Evolutionary conservation across 2,888 invertebrate species (phyloP), one percentile per base, ranked within the genome.

Genomic region (Euclidia mi): DNA sequence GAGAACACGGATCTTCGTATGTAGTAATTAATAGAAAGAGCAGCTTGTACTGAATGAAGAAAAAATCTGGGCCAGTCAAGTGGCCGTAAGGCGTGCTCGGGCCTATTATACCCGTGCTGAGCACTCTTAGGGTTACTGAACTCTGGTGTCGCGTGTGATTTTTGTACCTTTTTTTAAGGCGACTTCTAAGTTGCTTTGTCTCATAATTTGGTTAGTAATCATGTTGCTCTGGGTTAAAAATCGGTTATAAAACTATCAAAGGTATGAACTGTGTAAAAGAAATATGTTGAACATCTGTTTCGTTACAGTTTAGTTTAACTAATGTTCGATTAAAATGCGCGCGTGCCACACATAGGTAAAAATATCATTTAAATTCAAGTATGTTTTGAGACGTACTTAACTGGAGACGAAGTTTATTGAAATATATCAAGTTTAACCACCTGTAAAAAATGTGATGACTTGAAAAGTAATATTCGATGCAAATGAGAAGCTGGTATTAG

Each of bases 41-140:
- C 55, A 69, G 70, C 69, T 65, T 71, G 68, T 70, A 50, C 48
- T 68, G 71, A 74, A 71, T 71, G 72, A 69, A 65, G 67, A 70
- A 71, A 59, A 72, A 79, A 84, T 80, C 79, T 83, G 76, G 84
- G 79, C 62, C 84, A 56, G 72, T 82, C 75, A 72, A 84, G 84
- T 79, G 79, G 71, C 67, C 51, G 58, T 46, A 56, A 66, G 68
- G 71, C 69, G 70, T 67, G 70, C 75, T 70, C 63, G 59, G 35
- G 44, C 57, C 65, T 62, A 56, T 64, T 75, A 64, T 60, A 57
- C 70, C 40, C 42, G 49, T 70, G 69, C 49, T 72, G 58, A 76
- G 75, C 79, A 76, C 76, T 80, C 78, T 66, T 74, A 71, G 82
- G 87, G 83, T 90, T 85, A 89, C 69, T 87, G 88, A 85, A 82